A percentile compares a stretch with the other conserved stretches of the same genome.
phyloP scores from a whole-genome alignment of 2,888 invertebrate species.

The Hydropsyche betteni region DNA sequence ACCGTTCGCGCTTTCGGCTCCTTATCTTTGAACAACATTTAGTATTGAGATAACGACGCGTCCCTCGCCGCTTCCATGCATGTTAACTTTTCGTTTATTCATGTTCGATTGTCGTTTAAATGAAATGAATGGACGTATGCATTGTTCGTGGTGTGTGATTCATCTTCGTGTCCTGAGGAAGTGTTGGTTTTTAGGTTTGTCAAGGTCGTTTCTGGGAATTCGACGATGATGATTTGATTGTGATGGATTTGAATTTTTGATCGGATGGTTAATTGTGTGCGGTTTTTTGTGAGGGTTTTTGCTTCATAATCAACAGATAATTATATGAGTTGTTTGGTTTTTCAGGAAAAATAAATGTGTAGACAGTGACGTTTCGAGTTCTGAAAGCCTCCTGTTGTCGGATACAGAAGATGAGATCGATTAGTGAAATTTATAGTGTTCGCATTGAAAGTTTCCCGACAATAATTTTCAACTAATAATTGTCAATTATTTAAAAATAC shows the following conservation, averaged over 20 bases:
- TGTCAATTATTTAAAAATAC: constrained; percentile 9
- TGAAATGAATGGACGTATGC: too few relatives aligned
- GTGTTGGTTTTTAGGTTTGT: too few relatives aligned
- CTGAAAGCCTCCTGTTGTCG: constrained; percentile 63
- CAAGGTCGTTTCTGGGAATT: too few relatives aligned
- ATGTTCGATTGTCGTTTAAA: too few relatives aligned
- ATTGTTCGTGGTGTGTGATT: too few relatives aligned
- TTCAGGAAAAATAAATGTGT: constrained; percentile 51
- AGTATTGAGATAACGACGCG: constrained; percentile 18
- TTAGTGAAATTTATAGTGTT: constrained; percentile 11
- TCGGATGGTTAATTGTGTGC: too few relatives aligned
- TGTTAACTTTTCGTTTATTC: background rate
- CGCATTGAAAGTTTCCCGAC: background rate
- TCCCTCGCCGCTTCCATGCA: background rate
- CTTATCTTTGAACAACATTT: constrained; percentile 14
- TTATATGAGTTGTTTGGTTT: background rate
- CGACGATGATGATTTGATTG: too few relatives aligned
- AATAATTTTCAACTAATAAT: background rate
- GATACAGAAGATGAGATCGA: constrained; percentile 60
- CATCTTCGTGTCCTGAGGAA: too few relatives aligned
- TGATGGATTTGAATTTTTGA: too few relatives aligned
- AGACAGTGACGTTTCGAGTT: constrained; percentile 65
- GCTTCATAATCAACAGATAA: too few relatives aligned
- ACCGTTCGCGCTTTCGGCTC: background rate
- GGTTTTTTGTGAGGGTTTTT: too few relatives aligned